phyloP scores from a whole-genome alignment of 2,888 invertebrate species.

The Leucoptera coffeella region DNA sequence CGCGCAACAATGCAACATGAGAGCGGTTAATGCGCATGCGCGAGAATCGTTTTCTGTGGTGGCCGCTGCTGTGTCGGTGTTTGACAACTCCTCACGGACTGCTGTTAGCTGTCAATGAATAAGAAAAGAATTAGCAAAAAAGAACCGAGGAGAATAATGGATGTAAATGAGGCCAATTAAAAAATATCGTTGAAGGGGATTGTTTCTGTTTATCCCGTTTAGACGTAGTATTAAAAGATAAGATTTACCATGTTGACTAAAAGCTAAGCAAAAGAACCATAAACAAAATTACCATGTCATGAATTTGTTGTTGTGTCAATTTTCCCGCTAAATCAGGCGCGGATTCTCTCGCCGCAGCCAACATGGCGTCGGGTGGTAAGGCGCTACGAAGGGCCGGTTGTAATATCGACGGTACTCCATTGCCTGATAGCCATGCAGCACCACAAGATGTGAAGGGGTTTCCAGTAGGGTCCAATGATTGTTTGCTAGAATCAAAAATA shows the following conservation, averaged over 20 bases:
- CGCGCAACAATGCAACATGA: slow-evolving; percentile 92
- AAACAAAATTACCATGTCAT: slow-evolving; percentile 74
- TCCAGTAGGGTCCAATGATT: slow-evolving; percentile 48
- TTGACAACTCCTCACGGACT: slow-evolving; percentile 36
- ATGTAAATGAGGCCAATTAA: no score
- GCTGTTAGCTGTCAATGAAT: slow-evolving; percentile 38
- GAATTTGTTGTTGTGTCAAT: slow-evolving; percentile 69
- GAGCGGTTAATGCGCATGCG: slow-evolving; percentile 83
- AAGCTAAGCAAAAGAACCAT: no score
- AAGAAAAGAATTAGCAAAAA: no score
- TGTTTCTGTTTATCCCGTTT: no score
- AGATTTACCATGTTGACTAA: no score
- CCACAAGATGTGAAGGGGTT: slow-evolving; percentile 57
- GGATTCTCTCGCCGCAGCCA: slow-evolving; percentile 82
- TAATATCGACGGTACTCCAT: slow-evolving; percentile 41
- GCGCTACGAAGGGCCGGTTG: slow-evolving; percentile 50
- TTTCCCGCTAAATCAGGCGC: slow-evolving; percentile 76
- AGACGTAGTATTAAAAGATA: no score
- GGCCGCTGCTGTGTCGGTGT: slow-evolving; percentile 19
- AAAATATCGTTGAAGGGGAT: no score
- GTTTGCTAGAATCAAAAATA: slow-evolving; percentile 44
- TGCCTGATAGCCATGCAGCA: slow-evolving; percentile 31
- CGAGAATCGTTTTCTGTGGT: slow-evolving; percentile 64
- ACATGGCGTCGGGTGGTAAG: slow-evolving; percentile 70
- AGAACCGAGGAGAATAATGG: no score